A percentile compares a stretch with the other conserved stretches of the same genome.
phyloP scores from a whole-genome alignment of 2,113 vertebrate species.

The Galeopterus variegatus region DNA sequence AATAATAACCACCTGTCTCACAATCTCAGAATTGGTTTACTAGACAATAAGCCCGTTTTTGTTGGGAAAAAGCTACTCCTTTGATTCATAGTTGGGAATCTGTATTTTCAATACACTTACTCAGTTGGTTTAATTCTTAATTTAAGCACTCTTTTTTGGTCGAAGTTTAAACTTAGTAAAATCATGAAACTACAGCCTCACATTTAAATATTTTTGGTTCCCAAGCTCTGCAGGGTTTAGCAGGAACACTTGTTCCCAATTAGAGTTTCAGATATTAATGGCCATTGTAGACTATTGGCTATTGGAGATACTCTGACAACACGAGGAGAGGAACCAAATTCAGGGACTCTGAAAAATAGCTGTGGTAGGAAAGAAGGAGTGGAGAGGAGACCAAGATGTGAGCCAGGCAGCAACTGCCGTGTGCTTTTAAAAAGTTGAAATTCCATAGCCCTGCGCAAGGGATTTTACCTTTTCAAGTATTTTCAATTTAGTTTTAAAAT shows the following conservation, averaged over 20 bases:
- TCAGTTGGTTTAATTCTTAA: neutral
- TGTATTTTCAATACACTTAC: constrained; percentile 3
- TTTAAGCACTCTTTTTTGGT: neutral
- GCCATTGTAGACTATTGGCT: neutral
- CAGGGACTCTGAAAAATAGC: neutral
- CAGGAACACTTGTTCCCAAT: neutral
- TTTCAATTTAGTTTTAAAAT: neutral
- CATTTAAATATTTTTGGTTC: neutral
- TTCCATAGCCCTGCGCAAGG: neutral
- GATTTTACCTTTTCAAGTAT: neutral
- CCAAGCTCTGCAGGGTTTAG: neutral
- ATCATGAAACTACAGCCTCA: neutral
- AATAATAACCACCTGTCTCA: neutral
- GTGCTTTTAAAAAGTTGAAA: neutral
- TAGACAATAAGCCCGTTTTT: neutral
- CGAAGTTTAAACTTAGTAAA: neutral
- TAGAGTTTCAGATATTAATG: neutral
- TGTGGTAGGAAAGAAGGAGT: neutral
- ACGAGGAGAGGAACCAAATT: neutral
- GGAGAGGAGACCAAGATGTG: rapidly evolving
- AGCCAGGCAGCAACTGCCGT: neutral
- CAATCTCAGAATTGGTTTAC: neutral
- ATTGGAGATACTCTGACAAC: neutral
- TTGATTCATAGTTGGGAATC: neutral
- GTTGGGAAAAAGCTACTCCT: neutral